Conservation (phyloP, 1,140 invertebrate species). For the Drosophila nasuta region DNA sequence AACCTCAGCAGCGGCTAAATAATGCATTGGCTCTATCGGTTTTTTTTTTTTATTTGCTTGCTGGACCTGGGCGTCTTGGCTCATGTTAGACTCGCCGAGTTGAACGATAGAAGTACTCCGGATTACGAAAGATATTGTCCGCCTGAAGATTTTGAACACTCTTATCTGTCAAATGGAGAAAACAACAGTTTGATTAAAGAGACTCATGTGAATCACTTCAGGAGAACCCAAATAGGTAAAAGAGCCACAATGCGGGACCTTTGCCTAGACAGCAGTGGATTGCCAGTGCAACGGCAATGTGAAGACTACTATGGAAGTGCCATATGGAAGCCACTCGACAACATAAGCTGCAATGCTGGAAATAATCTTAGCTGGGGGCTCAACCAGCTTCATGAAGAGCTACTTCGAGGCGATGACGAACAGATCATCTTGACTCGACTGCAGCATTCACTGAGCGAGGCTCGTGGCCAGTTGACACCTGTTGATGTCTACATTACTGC, state of each 20-base stretch:
- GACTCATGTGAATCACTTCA: constrained; percentile 44
- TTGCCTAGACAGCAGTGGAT: constrained; percentile 48
- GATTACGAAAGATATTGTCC: too few relatives aligned
- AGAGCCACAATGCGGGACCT: constrained; percentile 50
- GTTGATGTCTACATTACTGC: constrained; percentile 66
- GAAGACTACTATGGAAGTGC: constrained; percentile 27
- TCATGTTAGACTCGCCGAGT: constrained; percentile 28
- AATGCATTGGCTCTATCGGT: constrained; percentile 7
- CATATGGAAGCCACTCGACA: constrained; percentile 36
- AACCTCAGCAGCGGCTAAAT: background rate
- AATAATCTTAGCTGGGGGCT: too few relatives aligned
- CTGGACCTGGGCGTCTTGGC: background rate
- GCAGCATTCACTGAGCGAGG: too few relatives aligned
- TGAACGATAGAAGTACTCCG: background rate
- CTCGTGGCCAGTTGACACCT: constrained; percentile 39
- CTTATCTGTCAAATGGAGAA: constrained; percentile 3
- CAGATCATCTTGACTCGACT: too few relatives aligned
- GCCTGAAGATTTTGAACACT: too few relatives aligned
- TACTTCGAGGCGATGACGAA: too few relatives aligned
- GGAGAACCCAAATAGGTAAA: constrained; percentile 42
- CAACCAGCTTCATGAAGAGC: too few relatives aligned
- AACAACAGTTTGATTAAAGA: background rate
- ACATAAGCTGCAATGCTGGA: constrained; percentile 38
- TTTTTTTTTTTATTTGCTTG: constrained; percentile 11
- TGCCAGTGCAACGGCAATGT: constrained; percentile 50